Evolutionary conservation across 1,140 invertebrate genomes (phyloP), one percentile per base, ranked within the genome.

Genomic region (Araneus ventricosus): DNA sequence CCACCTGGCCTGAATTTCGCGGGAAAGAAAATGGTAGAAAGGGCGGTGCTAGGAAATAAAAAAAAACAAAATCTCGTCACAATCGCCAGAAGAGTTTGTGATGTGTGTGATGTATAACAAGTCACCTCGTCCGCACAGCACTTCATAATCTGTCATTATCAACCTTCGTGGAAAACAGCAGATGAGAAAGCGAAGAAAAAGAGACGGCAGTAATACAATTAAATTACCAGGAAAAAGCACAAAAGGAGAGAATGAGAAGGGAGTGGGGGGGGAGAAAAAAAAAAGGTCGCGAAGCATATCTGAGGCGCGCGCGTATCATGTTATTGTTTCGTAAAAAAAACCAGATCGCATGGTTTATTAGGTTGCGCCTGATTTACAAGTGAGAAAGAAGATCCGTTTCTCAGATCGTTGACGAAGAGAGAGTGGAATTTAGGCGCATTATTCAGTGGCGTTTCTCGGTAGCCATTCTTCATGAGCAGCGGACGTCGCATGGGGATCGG

Each of bases 121-220:
- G 85, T 93, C 91, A 93, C 63, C 63, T 17, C 27, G 37, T 80
- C 63, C 57, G n/a, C 80, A 85, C 57, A 70, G n/a, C 67, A 30
- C 67, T 63, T 80, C 84, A 93, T 93, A 93, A 93, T 93, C 84
- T 79, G 85, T 87, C 91, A 93, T 93, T 93, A 85, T 93, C 85
- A 88, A 20, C 22, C 24, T 93, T 93, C 84, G 24, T 22, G 14
- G 88, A 75, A 80, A 24, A 67, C 22, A 79, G 59, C 5, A 59
- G n/a, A 63, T 7, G 85, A 70, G 91, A n/a, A 17, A 63, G 57
- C 27, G 80, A 88, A 57, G 27, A 86, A 63, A 52, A 52, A 52
- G 41, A 45, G 45, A 14, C 45, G 45, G 17, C 45, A 52, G 59
- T 30, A 39, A 37, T 70, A 70, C 91, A 93, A 93, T 93, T 93